Evolutionary conservation across 2,113 vertebrate species (phyloP), one percentile per base, ranked within the genome.

Genomic region (Egretta garzetta): DNA sequence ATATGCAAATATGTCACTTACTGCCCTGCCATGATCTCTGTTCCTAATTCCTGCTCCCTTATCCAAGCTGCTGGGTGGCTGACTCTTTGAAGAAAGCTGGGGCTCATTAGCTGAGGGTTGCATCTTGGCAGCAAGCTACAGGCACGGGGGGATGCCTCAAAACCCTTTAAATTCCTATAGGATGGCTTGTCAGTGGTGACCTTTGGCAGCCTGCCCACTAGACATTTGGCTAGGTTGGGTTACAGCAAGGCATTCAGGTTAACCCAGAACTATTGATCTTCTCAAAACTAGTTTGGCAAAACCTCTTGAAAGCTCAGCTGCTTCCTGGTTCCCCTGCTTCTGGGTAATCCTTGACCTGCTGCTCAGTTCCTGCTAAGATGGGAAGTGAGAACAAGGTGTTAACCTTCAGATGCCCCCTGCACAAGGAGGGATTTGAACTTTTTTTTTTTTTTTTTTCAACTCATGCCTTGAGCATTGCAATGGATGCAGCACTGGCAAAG

Each of bases 181-280:
- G 52, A 18, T 86, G 82, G 41, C 9, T 76, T 50, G 8, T 88
- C 41, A 63, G 30, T 17, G 50, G 47, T 74, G 49, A 43, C 19
- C 8, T n/a, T 22, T 49, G 49, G 9, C 49, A 88, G 0, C 16
- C 16, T 90, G 55, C n/a, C 12, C 8, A 3, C 30, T 27, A 81
- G 47, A 21, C 4, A 2, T 15, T 27, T 86, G 33, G 9, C 45
- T 66, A 30, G 0, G 19, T 27, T 27, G 18, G 10, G 1, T 68
- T 72, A 33, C 24, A 50, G n/a, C 9, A 64, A 32, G 30, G 43
- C 37, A 32, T 68, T 63, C 20, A n/a, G 64, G 20, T 35, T 55
- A 73, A 73, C 28, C 28, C 47, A 50, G 24, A 92, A 37, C 37
- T 52, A 13, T 2, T 50, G 9, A 30, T 84, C 24, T 66, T 58